phyloP scores from a whole-genome alignment of 2,113 vertebrate species.

The Cichladusa arquata region DNA sequence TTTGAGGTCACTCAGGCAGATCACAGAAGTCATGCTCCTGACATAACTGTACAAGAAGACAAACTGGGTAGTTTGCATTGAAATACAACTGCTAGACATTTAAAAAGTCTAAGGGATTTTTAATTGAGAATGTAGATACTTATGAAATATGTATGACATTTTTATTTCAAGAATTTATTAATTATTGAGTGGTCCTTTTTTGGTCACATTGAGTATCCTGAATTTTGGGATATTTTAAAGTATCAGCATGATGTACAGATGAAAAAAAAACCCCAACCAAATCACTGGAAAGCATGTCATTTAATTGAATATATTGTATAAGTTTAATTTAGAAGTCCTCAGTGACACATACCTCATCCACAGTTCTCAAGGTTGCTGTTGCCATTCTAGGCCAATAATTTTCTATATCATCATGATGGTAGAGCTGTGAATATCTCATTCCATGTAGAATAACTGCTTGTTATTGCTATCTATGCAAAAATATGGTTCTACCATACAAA shows the following conservation, averaged over 20 bases:
- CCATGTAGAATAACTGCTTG: neutral
- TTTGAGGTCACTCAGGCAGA: neutral
- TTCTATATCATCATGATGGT: neutral
- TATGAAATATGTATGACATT: neutral
- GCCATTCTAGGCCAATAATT: neutral
- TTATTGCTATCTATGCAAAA: neutral
- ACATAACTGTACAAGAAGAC: neutral
- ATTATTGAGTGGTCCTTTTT: neutral
- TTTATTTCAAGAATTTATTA: neutral
- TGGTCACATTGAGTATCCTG: neutral
- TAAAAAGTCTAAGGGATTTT: neutral
- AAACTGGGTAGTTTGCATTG: neutral
- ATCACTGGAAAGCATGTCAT: fast-evolving
- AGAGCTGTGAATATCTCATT: neutral
- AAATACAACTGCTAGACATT: neutral
- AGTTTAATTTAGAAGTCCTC: neutral
- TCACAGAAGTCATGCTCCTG: neutral
- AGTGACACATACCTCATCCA: fast-evolving
- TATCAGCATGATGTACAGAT: neutral
- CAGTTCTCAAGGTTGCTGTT: neutral
- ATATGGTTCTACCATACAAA: neutral
- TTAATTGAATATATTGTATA: neutral
- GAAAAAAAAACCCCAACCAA: neutral
- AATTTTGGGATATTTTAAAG: neutral
- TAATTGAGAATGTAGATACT: neutral